A percentile compares a stretch with the other conserved stretches of the same genome.
These are phyloP conservation scores for Eupithecia subumbrata DNA, from an alignment of 2,888 invertebrate species.

Conservation along the genomic window DNA sequence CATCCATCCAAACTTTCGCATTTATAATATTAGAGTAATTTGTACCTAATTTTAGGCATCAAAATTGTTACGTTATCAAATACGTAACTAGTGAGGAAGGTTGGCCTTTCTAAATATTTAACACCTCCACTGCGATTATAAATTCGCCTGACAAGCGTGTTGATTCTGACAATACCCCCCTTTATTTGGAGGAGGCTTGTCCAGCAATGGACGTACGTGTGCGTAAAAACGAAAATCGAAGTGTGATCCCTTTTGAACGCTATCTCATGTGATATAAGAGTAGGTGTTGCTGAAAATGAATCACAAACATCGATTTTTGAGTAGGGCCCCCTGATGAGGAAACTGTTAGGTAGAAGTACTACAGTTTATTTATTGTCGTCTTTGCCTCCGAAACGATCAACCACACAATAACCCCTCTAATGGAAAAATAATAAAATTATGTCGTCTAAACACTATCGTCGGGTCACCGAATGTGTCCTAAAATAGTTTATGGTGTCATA, in stretches of 20 bases:
- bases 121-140: neutral
- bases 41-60: neutral
- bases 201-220: neutral
- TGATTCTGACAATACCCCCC: neutral
- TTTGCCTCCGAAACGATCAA: neutral
- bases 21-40: no score
- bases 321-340: neutral
- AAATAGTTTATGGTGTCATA: conserved; percentile 42
- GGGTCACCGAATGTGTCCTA: conserved; percentile 37
- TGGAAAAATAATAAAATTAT: conserved; percentile 40
- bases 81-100: neutral
- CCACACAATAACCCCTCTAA: conserved; percentile 24
- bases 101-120: no score
- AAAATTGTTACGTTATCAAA: no score
- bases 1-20: no score
- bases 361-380: neutral
- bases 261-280: no score
- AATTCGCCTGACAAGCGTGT: neutral
- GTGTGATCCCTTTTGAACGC: no score
- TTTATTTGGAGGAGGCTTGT: neutral
- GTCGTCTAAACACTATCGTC: conserved; percentile 39
- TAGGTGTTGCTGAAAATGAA: no score
- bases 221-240: no score
- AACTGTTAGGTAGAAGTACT: neutral
- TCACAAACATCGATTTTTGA: no score